Base-by-base conservation (phyloP, 1,140 invertebrate species). In the Cherax destructor region DNA sequence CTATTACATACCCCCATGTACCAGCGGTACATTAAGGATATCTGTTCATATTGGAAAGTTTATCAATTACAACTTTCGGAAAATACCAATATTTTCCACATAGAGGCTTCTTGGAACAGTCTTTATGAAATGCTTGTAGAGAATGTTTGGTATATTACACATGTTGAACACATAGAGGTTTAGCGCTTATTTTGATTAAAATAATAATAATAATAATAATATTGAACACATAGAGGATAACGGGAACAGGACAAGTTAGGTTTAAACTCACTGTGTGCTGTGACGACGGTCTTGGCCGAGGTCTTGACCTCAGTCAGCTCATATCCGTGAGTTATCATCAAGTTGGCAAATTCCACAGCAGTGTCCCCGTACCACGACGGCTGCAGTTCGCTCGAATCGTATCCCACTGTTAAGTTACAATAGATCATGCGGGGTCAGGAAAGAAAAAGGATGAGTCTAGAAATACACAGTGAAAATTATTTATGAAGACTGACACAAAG, bases 281-380 rank as follows among this genome's bases (percentile, higher is more conserved):
- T 9, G 24, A 18, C 16, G 47, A n/a, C 24, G 18, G 69, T 86
- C 72, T 86, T 59, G 47, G 41, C 52, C 11, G 50, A 16, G 3
- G 72, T 21, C 3, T 76, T 65, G 41, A 76, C 83, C 9, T 56
- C 69, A 11, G 16, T 52, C 16, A 86, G 69, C 16, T 72, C n/a
- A 49, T 76, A 86, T 69, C 83, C 83, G n/a, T 86, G 83, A 52
- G 83, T 76, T 3, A 86, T 52, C 47, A 86, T 65, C 13, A 76
- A 49, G 4, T 52, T 30, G 10, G 10, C 9, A 49, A 76, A 76
- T 16, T 21, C 47, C 49, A 86, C 47, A 9, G 83, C 11, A 5
- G 69, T n/a, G 4, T 86, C 72, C 10, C 83, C 83, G 21, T 76
- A 18, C 83, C 83, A 86, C 47, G 18, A 16, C 13, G 83, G 83